phyloP scores from a whole-genome alignment of 1,140 invertebrate species.

The Hylaeus volcanicus region DNA sequence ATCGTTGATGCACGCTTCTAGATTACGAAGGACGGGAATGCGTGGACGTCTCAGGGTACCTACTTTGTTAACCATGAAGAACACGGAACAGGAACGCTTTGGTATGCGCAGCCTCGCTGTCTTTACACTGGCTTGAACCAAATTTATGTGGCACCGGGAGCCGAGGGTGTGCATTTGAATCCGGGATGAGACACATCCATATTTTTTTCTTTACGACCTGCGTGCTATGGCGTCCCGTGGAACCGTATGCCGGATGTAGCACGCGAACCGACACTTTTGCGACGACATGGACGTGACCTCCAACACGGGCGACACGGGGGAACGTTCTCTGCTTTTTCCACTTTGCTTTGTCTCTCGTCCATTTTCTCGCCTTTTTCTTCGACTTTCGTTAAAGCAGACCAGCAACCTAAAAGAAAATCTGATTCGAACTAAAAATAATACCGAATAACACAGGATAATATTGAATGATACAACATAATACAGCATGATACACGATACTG shows the following conservation, averaged over 20 bases:
- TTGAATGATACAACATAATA: no score
- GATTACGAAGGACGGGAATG: constrained; percentile 57
- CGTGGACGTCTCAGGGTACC: constrained; percentile 39
- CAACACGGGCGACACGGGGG: constrained; percentile 5
- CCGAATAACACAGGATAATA: no score
- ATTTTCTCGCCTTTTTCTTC: not conserved
- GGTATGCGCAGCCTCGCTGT: constrained; percentile 73
- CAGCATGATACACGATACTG: no score
- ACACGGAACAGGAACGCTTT: constrained; percentile 67
- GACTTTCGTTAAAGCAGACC: not conserved
- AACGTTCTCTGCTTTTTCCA: not conserved
- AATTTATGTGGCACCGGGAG: constrained; percentile 76
- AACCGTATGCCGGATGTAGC: constrained; percentile 63
- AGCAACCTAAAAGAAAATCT: no score
- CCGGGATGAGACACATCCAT: constrained; percentile 72
- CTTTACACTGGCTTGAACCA: constrained; percentile 71
- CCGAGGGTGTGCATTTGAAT: constrained; percentile 73
- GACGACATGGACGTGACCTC: constrained; percentile 53
- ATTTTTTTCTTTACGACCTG: constrained; percentile 71
- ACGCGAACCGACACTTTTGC: constrained; percentile 62
- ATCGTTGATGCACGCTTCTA: constrained; percentile 61
- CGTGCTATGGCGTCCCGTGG: constrained; percentile 41
- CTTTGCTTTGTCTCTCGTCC: not conserved
- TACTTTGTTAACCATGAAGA: constrained; percentile 76
- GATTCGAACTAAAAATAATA: no score